A percentile compares a stretch with the other conserved stretches of the same genome.
phyloP scores from a whole-genome alignment of 1,140 invertebrate species.

The Conopomorpha cramerella region DNA sequence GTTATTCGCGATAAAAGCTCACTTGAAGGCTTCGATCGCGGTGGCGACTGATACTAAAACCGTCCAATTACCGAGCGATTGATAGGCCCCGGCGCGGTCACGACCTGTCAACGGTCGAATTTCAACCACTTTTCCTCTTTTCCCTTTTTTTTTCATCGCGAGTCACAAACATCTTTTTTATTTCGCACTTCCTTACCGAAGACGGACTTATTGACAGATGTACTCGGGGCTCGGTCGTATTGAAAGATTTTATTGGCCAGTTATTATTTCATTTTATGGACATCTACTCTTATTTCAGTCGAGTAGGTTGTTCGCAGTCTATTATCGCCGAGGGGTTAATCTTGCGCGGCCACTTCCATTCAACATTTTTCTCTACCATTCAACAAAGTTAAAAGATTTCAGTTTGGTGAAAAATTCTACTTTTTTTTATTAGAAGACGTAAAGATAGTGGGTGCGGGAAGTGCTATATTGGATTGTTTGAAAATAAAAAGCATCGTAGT shows the following conservation, averaged over 20 bases:
- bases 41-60: constrained; percentile 24
- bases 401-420: too few species aligned
- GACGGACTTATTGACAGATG: constrained; percentile 46
- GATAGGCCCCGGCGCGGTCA: constrained; percentile 30
- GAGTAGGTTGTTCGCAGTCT: too few species aligned
- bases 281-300: constrained; percentile 54
- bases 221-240: constrained; percentile 18
- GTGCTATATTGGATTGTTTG: constrained; percentile 25
- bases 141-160: constrained; percentile 15
- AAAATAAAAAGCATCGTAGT: constrained; percentile 41
- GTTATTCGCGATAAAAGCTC: too few species aligned
- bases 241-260: constrained; percentile 49
- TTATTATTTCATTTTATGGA: constrained; percentile 59
- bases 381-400: too few species aligned
- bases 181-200: constrained; percentile 19
- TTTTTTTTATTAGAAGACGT: too few species aligned
- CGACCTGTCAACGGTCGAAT: constrained; percentile 40
- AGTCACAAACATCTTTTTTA: constrained; percentile 12
- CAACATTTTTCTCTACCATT: too few species aligned
- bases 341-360: too few species aligned
- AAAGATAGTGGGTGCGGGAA: too few species aligned
- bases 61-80: constrained; percentile 48
- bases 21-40: constrained; percentile 20
- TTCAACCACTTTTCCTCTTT: constrained; percentile 36
- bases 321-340: too few species aligned